Conservation (phyloP, 2,888 invertebrate species). For the Amiota communis region DNA sequence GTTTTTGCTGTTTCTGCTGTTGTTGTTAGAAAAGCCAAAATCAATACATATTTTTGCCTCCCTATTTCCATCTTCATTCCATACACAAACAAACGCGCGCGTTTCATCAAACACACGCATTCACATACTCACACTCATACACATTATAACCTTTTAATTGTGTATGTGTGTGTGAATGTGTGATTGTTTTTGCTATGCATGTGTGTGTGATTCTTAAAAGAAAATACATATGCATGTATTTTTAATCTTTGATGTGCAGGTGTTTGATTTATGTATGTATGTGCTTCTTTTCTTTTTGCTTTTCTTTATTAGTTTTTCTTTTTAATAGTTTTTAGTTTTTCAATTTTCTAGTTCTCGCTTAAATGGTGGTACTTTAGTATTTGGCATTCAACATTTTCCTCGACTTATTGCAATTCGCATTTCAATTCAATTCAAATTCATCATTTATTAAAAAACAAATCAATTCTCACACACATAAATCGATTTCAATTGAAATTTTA, state of each 20-base stretch:
- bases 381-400: background rate
- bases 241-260: background rate
- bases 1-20: slow-evolving; percentile 17
- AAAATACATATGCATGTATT: too few relatives aligned
- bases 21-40: slow-evolving; percentile 36
- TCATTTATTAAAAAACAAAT: slow-evolving; percentile 33
- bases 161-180: background rate
- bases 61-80: background rate
- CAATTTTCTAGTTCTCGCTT: background rate
- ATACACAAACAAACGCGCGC: background rate
- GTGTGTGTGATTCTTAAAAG: background rate
- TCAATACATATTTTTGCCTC: slow-evolving; percentile 40
- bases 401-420: slow-evolving; percentile 7
- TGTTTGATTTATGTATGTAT: background rate
- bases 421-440: slow-evolving; percentile 1
- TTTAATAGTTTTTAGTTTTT: background rate
- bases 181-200: background rate
- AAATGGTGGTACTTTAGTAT: background rate
- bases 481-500: slow-evolving; percentile 51
- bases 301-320: background rate
- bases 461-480: slow-evolving; percentile 56
- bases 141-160: background rate
- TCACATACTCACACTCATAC: background rate
- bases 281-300: background rate
- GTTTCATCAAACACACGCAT: background rate